A percentile compares a stretch with the other conserved stretches of the same genome.
Conservation (phyloP, 2,113 vertebrate species). For the Casuarius casuarius region DNA sequence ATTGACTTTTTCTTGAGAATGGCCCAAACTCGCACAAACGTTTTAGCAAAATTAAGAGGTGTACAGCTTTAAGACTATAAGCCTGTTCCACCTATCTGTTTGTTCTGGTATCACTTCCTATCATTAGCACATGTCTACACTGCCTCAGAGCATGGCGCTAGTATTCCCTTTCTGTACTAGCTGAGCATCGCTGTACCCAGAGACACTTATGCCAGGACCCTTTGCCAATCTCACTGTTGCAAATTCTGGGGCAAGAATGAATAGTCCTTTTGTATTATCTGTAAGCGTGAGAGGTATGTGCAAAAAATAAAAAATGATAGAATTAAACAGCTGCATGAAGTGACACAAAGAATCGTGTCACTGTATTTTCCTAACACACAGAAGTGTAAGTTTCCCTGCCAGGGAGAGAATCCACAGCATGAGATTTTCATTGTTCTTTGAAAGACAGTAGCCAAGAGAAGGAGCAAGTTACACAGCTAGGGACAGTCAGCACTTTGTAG, state of each 20-base stretch:
- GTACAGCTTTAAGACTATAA: neutral
- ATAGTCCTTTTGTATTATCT: neutral
- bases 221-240: neutral
- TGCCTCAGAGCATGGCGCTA: neutral
- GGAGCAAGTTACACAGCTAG: neutral
- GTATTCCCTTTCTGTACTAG: neutral
- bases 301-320: neutral
- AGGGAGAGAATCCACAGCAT: neutral
- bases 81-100: neutral
- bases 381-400: neutral
- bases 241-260: neutral
- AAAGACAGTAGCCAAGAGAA: neutral
- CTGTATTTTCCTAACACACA: neutral
- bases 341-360: neutral
- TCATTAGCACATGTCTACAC: neutral
- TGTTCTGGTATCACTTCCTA: neutral
- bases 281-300: neutral
- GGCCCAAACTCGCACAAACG: neutral
- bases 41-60: neutral
- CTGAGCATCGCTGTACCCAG: accelerated
- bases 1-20: neutral
- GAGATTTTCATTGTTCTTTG: neutral
- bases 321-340: neutral
- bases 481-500: neutral
- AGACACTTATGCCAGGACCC: neutral